Percentiles rank a stretch among this genome's conserved stretches.
Evolutionary conservation across 1,140 invertebrate genomes (phyloP).

Genomic region (Meloidogyne chitwoodi): DNA sequence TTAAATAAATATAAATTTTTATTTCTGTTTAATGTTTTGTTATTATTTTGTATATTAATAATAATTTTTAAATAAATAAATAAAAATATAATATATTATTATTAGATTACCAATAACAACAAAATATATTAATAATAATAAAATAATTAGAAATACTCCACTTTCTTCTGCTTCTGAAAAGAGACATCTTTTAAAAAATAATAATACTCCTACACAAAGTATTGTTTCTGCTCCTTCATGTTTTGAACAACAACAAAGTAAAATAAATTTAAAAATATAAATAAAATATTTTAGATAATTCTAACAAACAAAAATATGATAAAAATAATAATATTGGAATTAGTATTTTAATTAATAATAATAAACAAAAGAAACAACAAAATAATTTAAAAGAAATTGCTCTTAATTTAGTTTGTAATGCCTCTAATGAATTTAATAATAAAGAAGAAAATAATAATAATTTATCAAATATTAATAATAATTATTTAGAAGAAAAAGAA

Average conservation of each 20-base stretch:
- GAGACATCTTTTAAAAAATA: neutral
- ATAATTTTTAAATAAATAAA: neutral
- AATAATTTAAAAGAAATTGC: neutral
- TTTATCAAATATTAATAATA: neutral
- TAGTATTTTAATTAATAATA: neutral
- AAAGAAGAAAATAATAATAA: no score
- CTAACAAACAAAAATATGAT: neutral
- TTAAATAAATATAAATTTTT: no score
- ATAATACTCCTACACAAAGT: neutral
- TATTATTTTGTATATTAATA: neutral
- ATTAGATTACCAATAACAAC: no score
- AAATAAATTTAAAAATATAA: neutral
- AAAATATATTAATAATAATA: neutral
- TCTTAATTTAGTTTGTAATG: neutral
- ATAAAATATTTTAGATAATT: neutral
- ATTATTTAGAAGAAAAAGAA: neutral
- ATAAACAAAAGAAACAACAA: neutral
- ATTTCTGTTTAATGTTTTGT: no score
- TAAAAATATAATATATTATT: no score
- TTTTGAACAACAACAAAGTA: neutral
- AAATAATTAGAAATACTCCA: neutral
- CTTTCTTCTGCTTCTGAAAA: neutral
- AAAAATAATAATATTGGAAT: neutral
- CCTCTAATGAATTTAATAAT: neutral
- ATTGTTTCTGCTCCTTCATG: neutral